Percentiles rank a stretch among this genome's conserved stretches.
Evolutionary conservation across 2,113 vertebrate species (phyloP).

Genomic region (Electrona antarctica): DNA sequence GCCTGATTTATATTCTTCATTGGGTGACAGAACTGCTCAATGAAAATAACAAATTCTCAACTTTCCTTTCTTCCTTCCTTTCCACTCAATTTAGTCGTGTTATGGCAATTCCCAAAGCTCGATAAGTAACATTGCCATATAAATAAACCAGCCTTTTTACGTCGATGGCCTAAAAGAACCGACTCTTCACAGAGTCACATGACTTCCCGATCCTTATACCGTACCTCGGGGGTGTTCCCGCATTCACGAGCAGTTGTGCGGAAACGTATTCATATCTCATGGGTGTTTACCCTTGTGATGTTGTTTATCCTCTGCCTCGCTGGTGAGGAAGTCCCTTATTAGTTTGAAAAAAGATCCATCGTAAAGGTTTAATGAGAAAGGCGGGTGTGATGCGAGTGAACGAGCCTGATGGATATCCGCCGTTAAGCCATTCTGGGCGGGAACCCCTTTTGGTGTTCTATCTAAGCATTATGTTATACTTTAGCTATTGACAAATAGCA

Average conservation of each 20-base stretch:
- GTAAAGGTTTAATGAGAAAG: neutral
- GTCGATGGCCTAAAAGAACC: neutral
- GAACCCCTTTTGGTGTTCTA: too few relatives aligned
- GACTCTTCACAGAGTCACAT: neutral
- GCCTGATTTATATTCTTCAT: too few relatives aligned
- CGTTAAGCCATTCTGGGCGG: too few relatives aligned
- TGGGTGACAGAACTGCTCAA: too few relatives aligned
- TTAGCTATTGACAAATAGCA: too few relatives aligned
- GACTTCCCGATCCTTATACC: neutral
- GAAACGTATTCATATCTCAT: constrained; percentile 37
- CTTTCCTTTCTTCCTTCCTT: too few relatives aligned
- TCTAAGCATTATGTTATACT: too few relatives aligned
- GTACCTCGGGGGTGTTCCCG: neutral
- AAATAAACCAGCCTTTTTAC: neutral
- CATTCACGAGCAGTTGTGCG: neutral
- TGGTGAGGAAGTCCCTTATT: constrained; percentile 6
- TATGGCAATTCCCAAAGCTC: too few relatives aligned
- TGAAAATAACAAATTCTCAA: too few relatives aligned
- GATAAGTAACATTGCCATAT: too few relatives aligned
- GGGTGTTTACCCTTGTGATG: constrained; percentile 23
- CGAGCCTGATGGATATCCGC: neutral
- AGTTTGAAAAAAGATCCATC: constrained; percentile 4
- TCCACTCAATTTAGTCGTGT: too few relatives aligned
- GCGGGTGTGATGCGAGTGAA: neutral
- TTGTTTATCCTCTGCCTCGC: neutral